Percentiles rank a stretch among this genome's conserved stretches.
phyloP scores from a whole-genome alignment of 2,113 vertebrate species.

The Bos javanicus region DNA sequence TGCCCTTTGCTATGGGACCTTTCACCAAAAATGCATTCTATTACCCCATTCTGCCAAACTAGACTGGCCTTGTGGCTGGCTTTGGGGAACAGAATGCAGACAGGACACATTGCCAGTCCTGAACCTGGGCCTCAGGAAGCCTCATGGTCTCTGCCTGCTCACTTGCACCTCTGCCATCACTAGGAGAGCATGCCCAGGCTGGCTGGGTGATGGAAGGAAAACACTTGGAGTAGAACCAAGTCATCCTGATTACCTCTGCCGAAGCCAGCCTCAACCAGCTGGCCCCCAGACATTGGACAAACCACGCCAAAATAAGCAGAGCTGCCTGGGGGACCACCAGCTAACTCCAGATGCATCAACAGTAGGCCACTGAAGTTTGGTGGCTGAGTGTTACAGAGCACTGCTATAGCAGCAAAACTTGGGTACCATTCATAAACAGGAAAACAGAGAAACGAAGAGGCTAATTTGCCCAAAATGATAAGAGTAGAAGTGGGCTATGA shows the following conservation, averaged over 20 bases:
- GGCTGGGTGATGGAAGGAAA: neutral
- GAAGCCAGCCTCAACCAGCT: constrained; percentile 35
- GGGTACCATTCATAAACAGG: neutral
- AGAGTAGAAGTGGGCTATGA: neutral
- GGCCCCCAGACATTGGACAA: neutral
- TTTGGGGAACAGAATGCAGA: neutral
- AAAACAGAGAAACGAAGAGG: neutral
- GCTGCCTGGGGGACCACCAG: neutral
- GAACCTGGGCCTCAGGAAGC: neutral
- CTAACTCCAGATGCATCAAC: neutral
- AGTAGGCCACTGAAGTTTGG: neutral
- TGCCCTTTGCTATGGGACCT: neutral
- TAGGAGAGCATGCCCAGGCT: neutral
- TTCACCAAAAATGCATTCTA: neutral
- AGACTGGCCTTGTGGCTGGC: neutral
- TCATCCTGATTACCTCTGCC: neutral
- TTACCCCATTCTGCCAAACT: neutral
- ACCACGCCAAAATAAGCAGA: constrained; percentile 30
- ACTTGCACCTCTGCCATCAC: neutral
- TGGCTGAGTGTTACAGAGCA: neutral
- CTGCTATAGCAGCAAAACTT: neutral
- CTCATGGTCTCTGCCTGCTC: neutral
- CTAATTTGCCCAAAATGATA: neutral
- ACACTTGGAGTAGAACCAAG: neutral
- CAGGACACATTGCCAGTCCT: neutral